Conservation (phyloP, 2,888 invertebrate genomes). For the Timema podura region DNA sequence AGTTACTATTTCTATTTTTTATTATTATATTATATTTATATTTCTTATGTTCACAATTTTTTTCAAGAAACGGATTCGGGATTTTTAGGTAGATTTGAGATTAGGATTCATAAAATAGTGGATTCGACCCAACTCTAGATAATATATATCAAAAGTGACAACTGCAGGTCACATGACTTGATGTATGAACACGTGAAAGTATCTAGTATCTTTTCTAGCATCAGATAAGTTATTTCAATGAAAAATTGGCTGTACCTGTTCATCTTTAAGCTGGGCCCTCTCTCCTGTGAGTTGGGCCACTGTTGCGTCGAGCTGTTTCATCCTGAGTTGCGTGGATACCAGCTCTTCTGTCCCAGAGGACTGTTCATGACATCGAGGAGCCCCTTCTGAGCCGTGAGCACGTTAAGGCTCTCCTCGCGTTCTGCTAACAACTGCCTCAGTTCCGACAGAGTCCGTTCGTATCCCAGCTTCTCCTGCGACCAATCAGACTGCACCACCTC, state of each 20-base stretch:
- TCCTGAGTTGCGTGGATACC: not conserved
- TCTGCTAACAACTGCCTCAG: conserved; percentile 43
- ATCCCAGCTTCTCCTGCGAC: conserved; percentile 13
- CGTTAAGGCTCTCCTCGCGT: conserved; percentile 41
- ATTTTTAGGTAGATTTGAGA: too few relatives aligned
- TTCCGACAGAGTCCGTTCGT: conserved; percentile 6
- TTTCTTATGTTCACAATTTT: too few relatives aligned
- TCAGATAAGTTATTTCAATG: too few relatives aligned
- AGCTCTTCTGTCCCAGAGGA: not conserved
- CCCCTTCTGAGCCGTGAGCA: conserved; percentile 16
- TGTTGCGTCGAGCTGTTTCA: not conserved
- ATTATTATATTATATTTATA: too few relatives aligned
- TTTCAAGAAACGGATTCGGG: too few relatives aligned
- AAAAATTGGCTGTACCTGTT: conserved; percentile 2
- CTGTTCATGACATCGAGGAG: conserved; percentile 10
- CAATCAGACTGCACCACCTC: conserved; percentile 12
- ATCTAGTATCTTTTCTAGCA: too few relatives aligned
- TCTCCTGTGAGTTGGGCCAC: not conserved
- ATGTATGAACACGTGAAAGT: not conserved
- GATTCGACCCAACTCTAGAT: too few relatives aligned
- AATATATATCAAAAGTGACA: too few relatives aligned
- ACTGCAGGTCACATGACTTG: too few relatives aligned
- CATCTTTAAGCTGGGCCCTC: conserved; percentile 13
- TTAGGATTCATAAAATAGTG: too few relatives aligned
- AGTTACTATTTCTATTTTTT: too few relatives aligned